A percentile compares a stretch with the other conserved stretches of the same genome.
Evolutionary conservation across 2,797 vertebrate species (phyloP).

Genomic region (Prunella strophiata): DNA sequence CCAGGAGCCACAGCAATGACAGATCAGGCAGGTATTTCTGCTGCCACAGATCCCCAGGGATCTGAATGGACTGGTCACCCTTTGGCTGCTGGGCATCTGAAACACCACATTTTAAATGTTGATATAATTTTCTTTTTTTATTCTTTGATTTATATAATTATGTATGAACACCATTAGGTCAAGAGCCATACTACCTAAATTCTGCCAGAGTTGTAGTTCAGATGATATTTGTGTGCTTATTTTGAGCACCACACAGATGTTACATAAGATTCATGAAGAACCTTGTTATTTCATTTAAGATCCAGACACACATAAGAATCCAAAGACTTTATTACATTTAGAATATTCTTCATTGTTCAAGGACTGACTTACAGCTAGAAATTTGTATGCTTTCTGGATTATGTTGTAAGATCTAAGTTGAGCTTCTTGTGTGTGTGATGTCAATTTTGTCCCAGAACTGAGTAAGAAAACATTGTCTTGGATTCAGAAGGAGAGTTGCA

Average conservation of each 20-base stretch:
- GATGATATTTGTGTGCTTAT: neutral
- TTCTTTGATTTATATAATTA: neutral
- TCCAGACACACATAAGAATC: neutral
- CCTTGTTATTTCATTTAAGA: neutral
- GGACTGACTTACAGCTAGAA: neutral
- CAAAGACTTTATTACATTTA: accelerated
- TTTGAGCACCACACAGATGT: neutral
- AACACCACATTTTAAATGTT: neutral
- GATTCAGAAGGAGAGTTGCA: neutral
- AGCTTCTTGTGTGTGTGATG: neutral
- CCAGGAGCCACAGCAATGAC: neutral
- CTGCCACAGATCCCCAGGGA: neutral
- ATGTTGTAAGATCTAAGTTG: neutral
- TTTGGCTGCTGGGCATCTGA: neutral
- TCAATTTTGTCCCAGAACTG: neutral
- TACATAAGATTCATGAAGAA: neutral
- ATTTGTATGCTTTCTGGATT: neutral
- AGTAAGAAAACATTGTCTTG: neutral
- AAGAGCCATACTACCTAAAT: neutral
- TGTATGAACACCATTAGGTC: neutral
- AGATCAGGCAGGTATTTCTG: neutral
- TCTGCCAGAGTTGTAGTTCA: neutral
- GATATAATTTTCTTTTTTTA: neutral
- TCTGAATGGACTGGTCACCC: neutral
- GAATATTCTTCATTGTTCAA: neutral